Evolutionary conservation across 1,140 invertebrate species (phyloP).

Genomic region (Tenebrio molitor): DNA sequence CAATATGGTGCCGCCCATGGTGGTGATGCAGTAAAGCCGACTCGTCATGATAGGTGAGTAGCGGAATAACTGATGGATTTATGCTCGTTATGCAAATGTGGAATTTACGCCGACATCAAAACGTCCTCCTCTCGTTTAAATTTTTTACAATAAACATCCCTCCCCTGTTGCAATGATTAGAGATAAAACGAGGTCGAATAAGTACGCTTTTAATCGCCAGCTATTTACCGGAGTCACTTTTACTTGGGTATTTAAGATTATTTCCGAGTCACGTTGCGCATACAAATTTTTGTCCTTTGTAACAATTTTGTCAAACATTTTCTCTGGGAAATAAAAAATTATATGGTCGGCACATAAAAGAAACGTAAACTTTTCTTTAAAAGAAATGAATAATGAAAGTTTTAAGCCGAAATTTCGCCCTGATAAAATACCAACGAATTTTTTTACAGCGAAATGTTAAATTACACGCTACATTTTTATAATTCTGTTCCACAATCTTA

Average conservation of each 20-base stretch:
- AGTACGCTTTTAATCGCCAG: background rate
- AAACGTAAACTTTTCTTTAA: conserved; percentile 11
- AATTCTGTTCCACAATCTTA: background rate
- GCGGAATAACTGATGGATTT: conserved; percentile 1
- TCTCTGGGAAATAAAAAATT: conserved; percentile 32
- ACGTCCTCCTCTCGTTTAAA: background rate
- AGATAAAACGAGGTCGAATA: background rate
- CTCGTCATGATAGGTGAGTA: background rate
- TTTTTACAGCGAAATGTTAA: conserved; percentile 17
- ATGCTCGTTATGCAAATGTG: background rate
- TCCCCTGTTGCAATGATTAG: background rate
- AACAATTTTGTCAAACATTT: conserved; percentile 11
- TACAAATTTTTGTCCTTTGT: conserved; percentile 9
- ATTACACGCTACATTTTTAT: conserved; percentile 15
- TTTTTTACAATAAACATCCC: background rate
- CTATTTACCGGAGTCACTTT: background rate
- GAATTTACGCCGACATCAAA: background rate
- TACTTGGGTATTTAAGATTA: conserved; percentile 2
- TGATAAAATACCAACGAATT: conserved; percentile 13
- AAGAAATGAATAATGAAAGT: conserved; percentile 30
- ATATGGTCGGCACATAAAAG: conserved; percentile 20
- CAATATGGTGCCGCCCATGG: background rate
- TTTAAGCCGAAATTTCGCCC: conserved; percentile 1
- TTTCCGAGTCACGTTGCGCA: conserved; percentile 2
- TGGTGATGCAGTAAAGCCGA: background rate